These are phyloP conservation scores for Pterostichus madidus DNA, from an alignment of 2,888 invertebrate genomes.

Conservation along the genomic window DNA sequence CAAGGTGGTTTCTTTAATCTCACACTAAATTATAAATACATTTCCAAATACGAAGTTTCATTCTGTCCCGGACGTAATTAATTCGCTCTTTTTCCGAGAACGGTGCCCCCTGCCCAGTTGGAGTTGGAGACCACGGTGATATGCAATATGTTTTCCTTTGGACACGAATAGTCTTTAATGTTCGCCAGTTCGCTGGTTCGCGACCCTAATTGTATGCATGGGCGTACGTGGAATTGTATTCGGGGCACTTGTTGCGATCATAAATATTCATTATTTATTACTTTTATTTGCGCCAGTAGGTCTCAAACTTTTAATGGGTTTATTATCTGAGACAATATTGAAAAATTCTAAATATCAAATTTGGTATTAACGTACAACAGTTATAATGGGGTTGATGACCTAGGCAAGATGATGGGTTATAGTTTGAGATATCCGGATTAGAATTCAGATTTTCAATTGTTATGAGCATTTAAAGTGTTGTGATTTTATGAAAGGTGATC, in stretches of 20 bases:
- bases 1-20: conserved; percentile 37
- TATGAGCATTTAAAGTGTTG: no score
- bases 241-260: conserved; percentile 21
- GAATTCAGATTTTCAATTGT: no score
- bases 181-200: conserved; percentile 26
- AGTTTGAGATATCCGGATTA: no score
- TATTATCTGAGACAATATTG: not conserved
- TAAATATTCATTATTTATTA: conserved; percentile 32
- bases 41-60: conserved; percentile 61
- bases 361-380: no score
- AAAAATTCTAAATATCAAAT: no score
- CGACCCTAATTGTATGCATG: conserved; percentile 41
- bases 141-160: not conserved
- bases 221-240: conserved; percentile 27
- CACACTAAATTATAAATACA: conserved; percentile 59
- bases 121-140: not conserved
- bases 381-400: no score
- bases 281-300: not conserved
- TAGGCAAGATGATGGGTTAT: no score
- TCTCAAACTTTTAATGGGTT: not conserved
- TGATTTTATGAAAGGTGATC: no score
- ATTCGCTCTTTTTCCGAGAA: conserved; percentile 16
- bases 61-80: conserved; percentile 47
- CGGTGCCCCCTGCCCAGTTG: not conserved
- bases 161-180: not conserved